Evolutionary conservation across 1,140 invertebrate genomes (phyloP).

Genomic region (Hylaeus anthracinus): DNA sequence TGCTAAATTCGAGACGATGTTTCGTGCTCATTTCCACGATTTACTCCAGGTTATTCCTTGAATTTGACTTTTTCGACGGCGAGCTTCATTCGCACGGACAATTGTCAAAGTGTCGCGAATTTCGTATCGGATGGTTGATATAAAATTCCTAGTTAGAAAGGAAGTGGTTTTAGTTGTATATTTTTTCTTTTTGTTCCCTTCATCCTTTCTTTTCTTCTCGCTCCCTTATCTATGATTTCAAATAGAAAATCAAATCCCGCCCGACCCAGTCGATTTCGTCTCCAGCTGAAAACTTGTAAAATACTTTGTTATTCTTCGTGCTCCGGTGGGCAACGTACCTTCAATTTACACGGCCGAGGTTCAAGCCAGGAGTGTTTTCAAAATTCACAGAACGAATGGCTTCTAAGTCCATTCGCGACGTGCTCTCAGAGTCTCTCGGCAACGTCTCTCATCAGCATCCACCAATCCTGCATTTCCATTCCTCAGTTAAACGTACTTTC

Average conservation of each 20-base stretch:
- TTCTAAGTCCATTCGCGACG: constrained; percentile 46
- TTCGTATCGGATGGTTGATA: too few species aligned
- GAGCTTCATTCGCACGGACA: background rate
- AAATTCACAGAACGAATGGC: constrained; percentile 46
- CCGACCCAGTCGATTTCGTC: too few species aligned
- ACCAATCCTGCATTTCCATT: constrained; percentile 61
- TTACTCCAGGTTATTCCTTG: background rate
- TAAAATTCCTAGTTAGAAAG: too few species aligned
- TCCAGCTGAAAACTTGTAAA: constrained; percentile 19
- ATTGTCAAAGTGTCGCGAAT: too few species aligned
- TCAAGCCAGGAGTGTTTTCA: constrained; percentile 50
- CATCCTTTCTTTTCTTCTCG: too few species aligned
- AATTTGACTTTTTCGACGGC: background rate
- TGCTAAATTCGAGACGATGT: background rate
- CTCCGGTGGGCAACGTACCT: background rate
- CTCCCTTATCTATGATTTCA: too few species aligned
- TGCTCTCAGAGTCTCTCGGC: constrained; percentile 25
- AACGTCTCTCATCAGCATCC: constrained; percentile 48
- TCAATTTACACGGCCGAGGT: constrained; percentile 1
- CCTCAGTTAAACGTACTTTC: constrained; percentile 41
- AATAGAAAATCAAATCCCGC: too few species aligned
- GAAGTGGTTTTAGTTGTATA: too few species aligned
- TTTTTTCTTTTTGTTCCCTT: too few species aligned
- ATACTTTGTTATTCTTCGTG: constrained; percentile 49
- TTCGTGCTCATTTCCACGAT: background rate